A percentile compares a stretch with the other conserved stretches of the same genome.
phyloP scores from a whole-genome alignment of 2,113 vertebrate species.

The Craseonycteris thonglongyai region DNA sequence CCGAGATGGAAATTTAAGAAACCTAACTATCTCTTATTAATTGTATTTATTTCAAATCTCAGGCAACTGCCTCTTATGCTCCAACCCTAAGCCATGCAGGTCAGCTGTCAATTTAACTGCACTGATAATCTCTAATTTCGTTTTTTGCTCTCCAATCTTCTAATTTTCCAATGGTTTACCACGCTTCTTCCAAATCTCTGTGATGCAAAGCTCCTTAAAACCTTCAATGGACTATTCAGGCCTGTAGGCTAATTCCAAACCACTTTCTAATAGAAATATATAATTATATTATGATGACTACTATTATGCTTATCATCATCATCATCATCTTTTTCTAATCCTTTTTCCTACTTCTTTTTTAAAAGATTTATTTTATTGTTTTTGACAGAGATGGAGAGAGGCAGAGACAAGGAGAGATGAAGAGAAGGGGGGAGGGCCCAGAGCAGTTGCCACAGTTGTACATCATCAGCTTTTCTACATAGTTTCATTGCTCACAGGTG shows the following conservation, averaged over 20 bases:
- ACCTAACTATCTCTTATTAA: background rate
- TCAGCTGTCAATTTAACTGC: background rate
- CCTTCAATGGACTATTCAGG: background rate
- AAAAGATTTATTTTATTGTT: too few species aligned
- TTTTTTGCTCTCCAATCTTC: background rate
- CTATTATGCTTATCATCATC: background rate
- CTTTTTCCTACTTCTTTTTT: background rate
- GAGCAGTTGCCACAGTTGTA: too few species aligned
- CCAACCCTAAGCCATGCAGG: background rate
- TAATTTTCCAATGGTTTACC: background rate
- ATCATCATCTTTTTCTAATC: background rate
- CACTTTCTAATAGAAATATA: background rate
- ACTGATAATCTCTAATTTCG: background rate
- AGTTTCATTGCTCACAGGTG: too few species aligned
- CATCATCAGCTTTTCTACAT: too few species aligned
- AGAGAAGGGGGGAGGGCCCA: too few species aligned
- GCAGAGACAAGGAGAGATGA: too few species aligned
- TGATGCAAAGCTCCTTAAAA: background rate
- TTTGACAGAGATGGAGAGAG: too few species aligned
- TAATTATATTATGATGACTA: background rate
- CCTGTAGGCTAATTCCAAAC: background rate
- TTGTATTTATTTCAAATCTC: background rate
- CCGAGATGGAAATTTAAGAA: background rate
- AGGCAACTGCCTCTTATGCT: background rate
- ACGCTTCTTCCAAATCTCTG: background rate